Conservation (phyloP, 2,888 invertebrate species). For the Clanis bilineata region DNA sequence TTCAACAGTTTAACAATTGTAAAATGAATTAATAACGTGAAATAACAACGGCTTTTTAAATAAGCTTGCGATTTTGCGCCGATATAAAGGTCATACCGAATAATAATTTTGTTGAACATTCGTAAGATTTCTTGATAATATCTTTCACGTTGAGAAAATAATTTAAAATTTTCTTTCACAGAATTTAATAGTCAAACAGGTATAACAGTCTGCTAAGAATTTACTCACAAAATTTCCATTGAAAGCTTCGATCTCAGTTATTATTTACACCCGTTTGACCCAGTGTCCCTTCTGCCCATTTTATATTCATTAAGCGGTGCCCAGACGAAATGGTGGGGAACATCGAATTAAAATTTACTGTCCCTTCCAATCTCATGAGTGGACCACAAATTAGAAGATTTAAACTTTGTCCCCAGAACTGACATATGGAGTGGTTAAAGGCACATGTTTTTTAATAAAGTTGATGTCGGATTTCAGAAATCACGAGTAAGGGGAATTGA, state of each 20-base stretch:
- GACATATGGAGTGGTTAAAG: not conserved
- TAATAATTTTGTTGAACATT: no score
- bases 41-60: no score
- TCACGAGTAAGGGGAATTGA: not conserved
- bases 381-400: conserved; percentile 44
- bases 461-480: not conserved
- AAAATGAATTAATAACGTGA: no score
- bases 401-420: conserved; percentile 27
- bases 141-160: no score
- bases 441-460: not conserved
- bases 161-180: not conserved
- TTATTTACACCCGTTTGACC: conserved; percentile 26
- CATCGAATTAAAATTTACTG: conserved; percentile 26
- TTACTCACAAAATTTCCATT: not conserved
- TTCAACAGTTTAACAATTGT: no score
- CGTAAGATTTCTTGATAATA: no score
- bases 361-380: conserved; percentile 38
- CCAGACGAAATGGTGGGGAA: conserved; percentile 29
- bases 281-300: conserved; percentile 25
- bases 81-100: no score
- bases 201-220: not conserved
- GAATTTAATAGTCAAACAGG: not conserved
- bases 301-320: conserved; percentile 35
- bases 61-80: no score
- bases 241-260: conserved; percentile 14